Evolutionary conservation across 2,797 vertebrate species (phyloP), one percentile per base, ranked within the genome.

Genomic region (Chelidonichthys spinosus): DNA sequence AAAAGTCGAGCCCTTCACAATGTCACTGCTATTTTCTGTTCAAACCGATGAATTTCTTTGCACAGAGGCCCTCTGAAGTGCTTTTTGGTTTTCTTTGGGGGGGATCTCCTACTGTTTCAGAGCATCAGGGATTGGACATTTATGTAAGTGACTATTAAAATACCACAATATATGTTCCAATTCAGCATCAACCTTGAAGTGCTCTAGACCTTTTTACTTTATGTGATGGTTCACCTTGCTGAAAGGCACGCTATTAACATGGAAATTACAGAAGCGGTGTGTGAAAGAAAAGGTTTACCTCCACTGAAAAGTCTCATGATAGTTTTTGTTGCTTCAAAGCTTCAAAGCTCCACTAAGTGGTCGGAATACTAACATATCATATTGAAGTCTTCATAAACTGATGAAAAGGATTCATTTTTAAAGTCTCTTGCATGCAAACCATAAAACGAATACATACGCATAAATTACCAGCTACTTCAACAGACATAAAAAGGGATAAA

Each of bases 171-270:
- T 69, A 77, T 74, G 77, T 85, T 86, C 59, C 74, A 71, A 71
- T 80, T 72, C 76, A 75, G 58, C 25, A 4, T 73, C 61, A 87
- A 76, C 83, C 84, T 88, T 85, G 80, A 79, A 77, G 69, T 66
- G 49, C 70, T 82, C 69, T n/a, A 67, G 44, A 78, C 44, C 81
- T 62, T 64, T 88, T 85, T 83, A 61, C 74, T 80, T 71, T 87
- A 64, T 76, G 18, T 55, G 60, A 74, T 72, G 79, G 71, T 66
- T 87, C 86, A 89, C 86, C 87, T 89, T 82, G 81, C 89, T 87
- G 79, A 87, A 75, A 88, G 82, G 79, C 68, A 69, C 0, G 7
- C 81, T 69, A 78, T 79, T 92, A 83, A 90, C 85, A 87, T 89
- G 81, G 77, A 87, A 86, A 91, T 89, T 69, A 85, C 63, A 75